phyloP scores from a whole-genome alignment of 2,888 invertebrate genomes.

The Melikaiella ostensackeni region DNA sequence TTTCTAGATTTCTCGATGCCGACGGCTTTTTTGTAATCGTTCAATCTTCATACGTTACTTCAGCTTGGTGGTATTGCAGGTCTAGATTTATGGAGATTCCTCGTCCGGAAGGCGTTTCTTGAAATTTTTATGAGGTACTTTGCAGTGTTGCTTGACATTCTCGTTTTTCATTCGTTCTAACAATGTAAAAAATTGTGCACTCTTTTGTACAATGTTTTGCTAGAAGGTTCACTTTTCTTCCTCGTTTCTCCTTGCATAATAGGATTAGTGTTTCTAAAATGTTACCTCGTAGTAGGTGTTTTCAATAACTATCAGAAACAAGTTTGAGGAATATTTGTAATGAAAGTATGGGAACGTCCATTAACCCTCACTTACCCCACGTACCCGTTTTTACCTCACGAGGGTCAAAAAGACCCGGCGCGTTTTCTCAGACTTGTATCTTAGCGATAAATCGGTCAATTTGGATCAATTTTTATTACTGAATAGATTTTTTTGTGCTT shows the following conservation, averaged over 20 bases:
- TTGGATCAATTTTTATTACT: no score
- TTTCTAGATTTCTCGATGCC: not conserved
- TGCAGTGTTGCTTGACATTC: no score
- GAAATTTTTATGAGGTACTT: not conserved
- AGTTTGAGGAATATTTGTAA: no score
- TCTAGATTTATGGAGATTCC: not conserved
- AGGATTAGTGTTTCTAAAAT: slow-evolving; percentile 18
- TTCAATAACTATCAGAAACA: not conserved
- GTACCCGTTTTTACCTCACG: no score
- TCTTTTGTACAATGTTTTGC: slow-evolving; percentile 4
- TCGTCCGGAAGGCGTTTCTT: not conserved
- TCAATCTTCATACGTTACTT: slow-evolving; percentile 4
- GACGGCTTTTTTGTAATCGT: not conserved
- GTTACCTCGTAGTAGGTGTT: not conserved
- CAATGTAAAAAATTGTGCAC: not conserved
- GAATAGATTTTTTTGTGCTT: no score
- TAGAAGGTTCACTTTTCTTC: not conserved
- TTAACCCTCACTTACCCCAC: no score
- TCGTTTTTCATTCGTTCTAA: not conserved
- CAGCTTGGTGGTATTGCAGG: not conserved
- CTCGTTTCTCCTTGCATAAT: slow-evolving; percentile 16
- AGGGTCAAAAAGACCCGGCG: no score
- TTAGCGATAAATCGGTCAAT: no score
- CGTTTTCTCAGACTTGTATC: no score
- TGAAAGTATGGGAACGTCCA: no score